These are phyloP conservation scores for Anagyrus pseudococci DNA, from an alignment of 2,888 invertebrate genomes.

Conservation along the genomic window DNA sequence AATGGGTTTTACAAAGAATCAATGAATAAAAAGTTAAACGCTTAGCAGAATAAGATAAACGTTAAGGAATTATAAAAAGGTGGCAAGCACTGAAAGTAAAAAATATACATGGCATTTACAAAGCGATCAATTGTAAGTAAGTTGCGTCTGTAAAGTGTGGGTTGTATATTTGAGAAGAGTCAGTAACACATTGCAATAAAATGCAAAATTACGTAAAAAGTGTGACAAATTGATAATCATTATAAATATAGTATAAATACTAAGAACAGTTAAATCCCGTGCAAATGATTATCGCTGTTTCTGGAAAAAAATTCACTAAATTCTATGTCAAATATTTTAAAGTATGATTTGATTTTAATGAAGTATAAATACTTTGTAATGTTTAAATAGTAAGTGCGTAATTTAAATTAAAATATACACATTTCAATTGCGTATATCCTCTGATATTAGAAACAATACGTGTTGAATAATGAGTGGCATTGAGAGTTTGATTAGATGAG, in stretches of 20 bases:
- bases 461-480: slow-evolving; percentile 2
- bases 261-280: background rate
- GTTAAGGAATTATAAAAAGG: slow-evolving; percentile 13
- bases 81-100: slow-evolving; percentile 23
- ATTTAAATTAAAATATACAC: no score
- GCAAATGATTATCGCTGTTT: no score
- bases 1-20: slow-evolving; percentile 30
- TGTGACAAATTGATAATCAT: background rate
- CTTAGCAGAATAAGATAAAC: slow-evolving; percentile 7
- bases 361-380: no score
- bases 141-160: slow-evolving; percentile 7
- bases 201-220: background rate
- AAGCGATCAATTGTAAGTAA: slow-evolving; percentile 16
- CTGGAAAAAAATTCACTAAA: background rate
- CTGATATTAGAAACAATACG: background rate
- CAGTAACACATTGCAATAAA: slow-evolving; percentile 10
- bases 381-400: no score
- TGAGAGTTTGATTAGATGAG: background rate
- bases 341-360: no score
- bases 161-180: background rate
- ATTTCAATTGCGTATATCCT: background rate
- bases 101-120: slow-evolving; percentile 7
- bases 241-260: no score
- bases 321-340: background rate
- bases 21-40: slow-evolving; percentile 16